phyloP scores from a whole-genome alignment of 2,113 vertebrate species.

The Paradisaea rubra region DNA sequence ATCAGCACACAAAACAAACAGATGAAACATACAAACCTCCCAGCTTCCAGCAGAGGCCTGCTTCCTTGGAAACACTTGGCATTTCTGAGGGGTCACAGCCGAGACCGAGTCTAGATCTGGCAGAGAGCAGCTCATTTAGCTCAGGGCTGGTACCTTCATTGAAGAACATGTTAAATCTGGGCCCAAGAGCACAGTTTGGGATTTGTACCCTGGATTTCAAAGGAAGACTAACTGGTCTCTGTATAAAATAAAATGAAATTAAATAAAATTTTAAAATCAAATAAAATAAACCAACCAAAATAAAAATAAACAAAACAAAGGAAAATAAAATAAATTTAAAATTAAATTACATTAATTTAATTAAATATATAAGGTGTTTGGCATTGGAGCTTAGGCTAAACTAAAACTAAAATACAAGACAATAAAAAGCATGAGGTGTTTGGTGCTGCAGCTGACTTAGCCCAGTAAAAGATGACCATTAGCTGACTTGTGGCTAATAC shows the following conservation, averaged over 20 bases:
- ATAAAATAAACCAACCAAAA: background rate
- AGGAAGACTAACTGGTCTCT: background rate
- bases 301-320: background rate
- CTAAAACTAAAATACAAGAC: background rate
- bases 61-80: background rate
- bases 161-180: background rate
- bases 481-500: background rate
- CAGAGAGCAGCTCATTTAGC: background rate
- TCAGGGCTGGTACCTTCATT: background rate
- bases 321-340: background rate
- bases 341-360: background rate
- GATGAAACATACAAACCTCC: background rate
- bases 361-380: background rate
- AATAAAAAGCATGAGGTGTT: background rate
- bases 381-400: background rate
- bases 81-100: background rate
- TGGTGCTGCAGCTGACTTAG: background rate
- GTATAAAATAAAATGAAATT: background rate
- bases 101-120: accelerated
- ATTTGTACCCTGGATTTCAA: background rate
- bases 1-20: background rate
- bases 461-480: background rate
- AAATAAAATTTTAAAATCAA: background rate
- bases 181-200: background rate
- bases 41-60: background rate